Conservation (phyloP, 1,140 invertebrate species). For the Musca vetustissima region DNA sequence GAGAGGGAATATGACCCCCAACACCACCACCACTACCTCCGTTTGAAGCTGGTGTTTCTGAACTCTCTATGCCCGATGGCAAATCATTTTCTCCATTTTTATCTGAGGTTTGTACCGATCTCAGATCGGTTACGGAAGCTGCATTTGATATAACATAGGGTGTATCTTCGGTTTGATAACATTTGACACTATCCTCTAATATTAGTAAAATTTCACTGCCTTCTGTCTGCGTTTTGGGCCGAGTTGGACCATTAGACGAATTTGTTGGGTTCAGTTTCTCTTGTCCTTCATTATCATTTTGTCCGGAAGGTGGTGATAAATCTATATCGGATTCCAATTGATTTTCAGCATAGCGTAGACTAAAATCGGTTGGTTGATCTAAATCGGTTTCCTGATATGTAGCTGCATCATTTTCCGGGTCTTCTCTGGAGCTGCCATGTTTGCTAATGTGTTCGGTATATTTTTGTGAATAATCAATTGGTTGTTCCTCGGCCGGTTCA, state of each 20-base stretch:
- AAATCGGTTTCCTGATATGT: conserved; percentile 80
- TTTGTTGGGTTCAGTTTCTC: neutral
- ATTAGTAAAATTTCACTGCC: conserved; percentile 54
- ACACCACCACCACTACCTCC: neutral
- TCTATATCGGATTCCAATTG: conserved; percentile 65
- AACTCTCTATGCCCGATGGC: too few relatives aligned
- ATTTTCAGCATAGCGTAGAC: conserved; percentile 79
- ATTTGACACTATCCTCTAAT: conserved; percentile 81
- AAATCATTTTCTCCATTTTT: conserved; percentile 28
- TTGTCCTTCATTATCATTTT: neutral
- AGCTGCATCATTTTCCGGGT: conserved; percentile 33
- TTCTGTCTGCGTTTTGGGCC: conserved; percentile 29
- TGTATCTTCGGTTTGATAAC: conserved; percentile 91
- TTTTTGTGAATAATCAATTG: conserved; percentile 54
- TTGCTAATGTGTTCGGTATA: conserved; percentile 43
- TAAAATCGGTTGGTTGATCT: conserved; percentile 88
- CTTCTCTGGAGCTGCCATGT: conserved; percentile 1
- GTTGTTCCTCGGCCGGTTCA: conserved; percentile 48
- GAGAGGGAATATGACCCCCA: neutral
- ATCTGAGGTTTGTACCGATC: conserved; percentile 20
- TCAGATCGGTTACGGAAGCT: conserved; percentile 83
- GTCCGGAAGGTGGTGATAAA: conserved; percentile 46
- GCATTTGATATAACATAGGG: conserved; percentile 86
- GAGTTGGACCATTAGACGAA: neutral
- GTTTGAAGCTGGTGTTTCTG: conserved; percentile 26